Evolutionary conservation across 2,888 invertebrate species (phyloP), one percentile per base, ranked within the genome.

Genomic region (Aleiodes leptofemur): DNA sequence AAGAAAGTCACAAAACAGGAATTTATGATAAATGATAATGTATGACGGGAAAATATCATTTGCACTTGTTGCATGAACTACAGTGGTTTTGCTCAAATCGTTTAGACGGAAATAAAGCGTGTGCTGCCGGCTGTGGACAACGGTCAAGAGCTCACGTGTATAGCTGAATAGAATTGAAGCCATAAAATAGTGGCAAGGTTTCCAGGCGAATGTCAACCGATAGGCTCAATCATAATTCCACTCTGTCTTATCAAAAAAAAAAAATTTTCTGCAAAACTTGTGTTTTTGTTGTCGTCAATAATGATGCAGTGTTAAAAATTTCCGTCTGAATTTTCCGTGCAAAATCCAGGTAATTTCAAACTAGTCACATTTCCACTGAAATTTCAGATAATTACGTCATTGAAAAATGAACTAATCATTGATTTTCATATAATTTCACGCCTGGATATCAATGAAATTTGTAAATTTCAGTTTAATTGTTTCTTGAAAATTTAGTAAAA

Each of bases 181-280:
- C 85, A 77, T 88, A 85, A 77, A 38, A 64, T 38, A 78, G 78
- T 83, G 85, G 82, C 85, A 84, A 83, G 85, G 82, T 86, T 87
- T 87, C 85, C 82, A 84, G 84, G 81, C 81, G 82, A 85, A 85
- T 82, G 83, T 83, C 83, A 86, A 82, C 82, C 83, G 23, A 64
- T 64, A 43, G 64, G 64, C 64, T 43, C 43, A 48, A 64, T 48
- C 43, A 64, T 61, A 14, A 43, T 80, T 78, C 77, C 78, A 76
- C 78, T 31, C 38, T 13, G 9, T 14, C 61, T 7, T 13, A 34
- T 38, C 7, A 29, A 16, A 56, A 9, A 56, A 56, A 34, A 34
- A 34, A 34, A 34, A 34, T 6, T 3, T 34, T 23, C 23, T 23
- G 23, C 23, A 23, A 23, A 23, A 23, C 23, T 23, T 23, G 1